phyloP scores from a whole-genome alignment of 2,797 vertebrate genomes.

The Ctenopoma kingsleyae region DNA sequence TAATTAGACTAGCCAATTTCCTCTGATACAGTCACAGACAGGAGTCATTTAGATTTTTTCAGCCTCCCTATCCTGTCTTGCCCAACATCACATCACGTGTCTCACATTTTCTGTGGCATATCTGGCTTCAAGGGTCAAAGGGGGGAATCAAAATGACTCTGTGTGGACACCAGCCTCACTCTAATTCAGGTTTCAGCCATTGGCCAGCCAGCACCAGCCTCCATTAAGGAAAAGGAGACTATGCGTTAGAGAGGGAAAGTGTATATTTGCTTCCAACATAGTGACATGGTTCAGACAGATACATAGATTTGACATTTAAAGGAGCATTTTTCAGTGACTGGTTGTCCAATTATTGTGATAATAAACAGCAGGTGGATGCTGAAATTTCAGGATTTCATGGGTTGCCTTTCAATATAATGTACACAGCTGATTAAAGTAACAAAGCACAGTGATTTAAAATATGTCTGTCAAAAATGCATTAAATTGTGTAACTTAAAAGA shows the following conservation, averaged over 20 bases:
- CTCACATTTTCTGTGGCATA: constrained; percentile 61
- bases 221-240: constrained; percentile 54
- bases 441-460: constrained; percentile 46
- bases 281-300: constrained; percentile 20
- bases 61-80: constrained; percentile 34
- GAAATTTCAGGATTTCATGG: constrained; percentile 18
- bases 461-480: constrained; percentile 57
- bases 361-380: constrained; percentile 10
- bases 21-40: constrained; percentile 23
- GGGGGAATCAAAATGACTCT: constrained; percentile 64
- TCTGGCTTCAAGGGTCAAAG: constrained; percentile 67
- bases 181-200: constrained; percentile 69
- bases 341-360: constrained; percentile 22
- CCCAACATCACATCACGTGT: constrained; percentile 49
- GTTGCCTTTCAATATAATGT: constrained; percentile 15
- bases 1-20: constrained; percentile 26
- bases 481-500: constrained; percentile 64
- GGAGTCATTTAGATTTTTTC: constrained; percentile 37
- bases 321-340: background rate
- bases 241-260: background rate
- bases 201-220: constrained; percentile 43
- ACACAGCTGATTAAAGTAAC: constrained; percentile 32
- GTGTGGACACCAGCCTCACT: constrained; percentile 62
- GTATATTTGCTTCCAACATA: constrained; percentile 25
- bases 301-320: constrained; percentile 25